These are phyloP conservation scores for Standfussiana lucernea DNA, from an alignment of 2,888 invertebrate species.

Conservation along the genomic window DNA sequence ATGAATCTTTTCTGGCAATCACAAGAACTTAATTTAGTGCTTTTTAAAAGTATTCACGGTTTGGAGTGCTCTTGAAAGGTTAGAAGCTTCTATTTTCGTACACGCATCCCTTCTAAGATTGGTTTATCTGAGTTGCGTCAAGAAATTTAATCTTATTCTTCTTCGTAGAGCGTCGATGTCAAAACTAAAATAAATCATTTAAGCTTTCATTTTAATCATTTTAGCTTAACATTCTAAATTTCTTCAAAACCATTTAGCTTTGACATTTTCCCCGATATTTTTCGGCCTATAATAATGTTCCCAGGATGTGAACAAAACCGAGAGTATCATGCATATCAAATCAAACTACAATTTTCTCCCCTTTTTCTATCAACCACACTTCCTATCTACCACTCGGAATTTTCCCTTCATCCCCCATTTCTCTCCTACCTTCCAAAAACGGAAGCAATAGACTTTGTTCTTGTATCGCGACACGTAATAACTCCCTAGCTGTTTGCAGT, in stretches of 20 bases:
- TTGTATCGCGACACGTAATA: constrained; percentile 75
- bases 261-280: background rate
- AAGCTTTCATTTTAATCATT: too few relatives aligned
- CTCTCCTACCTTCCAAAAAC: constrained; percentile 18
- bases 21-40: constrained; percentile 16
- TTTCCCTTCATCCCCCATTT: constrained; percentile 17
- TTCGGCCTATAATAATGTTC: background rate
- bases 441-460: constrained; percentile 65
- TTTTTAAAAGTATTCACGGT: constrained; percentile 12
- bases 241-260: background rate
- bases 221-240: background rate
- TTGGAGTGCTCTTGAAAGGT: constrained; percentile 53
- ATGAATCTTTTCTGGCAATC: background rate
- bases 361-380: constrained; percentile 38
- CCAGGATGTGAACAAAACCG: background rate
- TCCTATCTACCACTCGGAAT: constrained; percentile 32
- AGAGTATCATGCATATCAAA: background rate
- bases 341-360: background rate
- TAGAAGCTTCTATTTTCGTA: constrained; percentile 47
- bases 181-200: background rate
- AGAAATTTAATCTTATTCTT: background rate
- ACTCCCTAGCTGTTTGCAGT: constrained; percentile 73
- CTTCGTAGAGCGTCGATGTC: background rate
- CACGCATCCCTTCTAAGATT: background rate
- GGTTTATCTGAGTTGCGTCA: background rate